Evolutionary conservation across 1,140 invertebrate species (phyloP), one percentile per base, ranked within the genome.

Genomic region (Drosophila sucinea): DNA sequence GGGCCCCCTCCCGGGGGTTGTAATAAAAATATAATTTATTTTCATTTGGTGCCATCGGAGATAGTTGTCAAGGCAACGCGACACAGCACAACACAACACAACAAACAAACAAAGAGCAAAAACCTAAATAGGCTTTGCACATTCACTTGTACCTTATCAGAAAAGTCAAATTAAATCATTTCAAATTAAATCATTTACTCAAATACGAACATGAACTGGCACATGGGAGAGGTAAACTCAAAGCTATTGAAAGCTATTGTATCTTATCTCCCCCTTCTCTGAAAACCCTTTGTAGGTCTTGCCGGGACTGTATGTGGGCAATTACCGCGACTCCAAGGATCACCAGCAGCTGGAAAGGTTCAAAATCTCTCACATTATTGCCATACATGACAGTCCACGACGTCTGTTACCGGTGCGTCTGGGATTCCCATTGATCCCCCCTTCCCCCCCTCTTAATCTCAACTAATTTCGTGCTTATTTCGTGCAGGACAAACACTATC

Each of bases 331-430:
- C 93, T 98, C 98, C 17, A 98, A 98, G 93, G 98, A 99, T 93
- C 92, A 94, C 10, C 94, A 96, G 77, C 97, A 99, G 92, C 93
- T 99, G 77, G 95, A 96, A 78, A 95, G 96, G 73, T 96, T 97
- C 93, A 95, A 96, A 84, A 99, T 99, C 70, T 98, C 97, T 17
- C 98, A 99, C 92, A 99, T 99, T 73, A 93, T 99, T 60, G 96
- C 98, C 67, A 98, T 99, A 91, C 97, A 98, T 93, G 98, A 99
- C 93, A 96, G 97, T 71, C 97, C 98, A 10, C 94, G 96, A 73
- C 95, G 96, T 93, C 93, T 98, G 68, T 95, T 97, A 91, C 95
- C 96, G 47, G 97, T 98, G 93, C 94, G 95, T 58, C n/a, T 38
- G 17, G 17, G 17, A 17, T 17, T 17, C 17, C 17, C 17, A 17